Evolutionary conservation across 23 tunicate species (phyloP).

Genomic region (Corella eumyota): DNA sequence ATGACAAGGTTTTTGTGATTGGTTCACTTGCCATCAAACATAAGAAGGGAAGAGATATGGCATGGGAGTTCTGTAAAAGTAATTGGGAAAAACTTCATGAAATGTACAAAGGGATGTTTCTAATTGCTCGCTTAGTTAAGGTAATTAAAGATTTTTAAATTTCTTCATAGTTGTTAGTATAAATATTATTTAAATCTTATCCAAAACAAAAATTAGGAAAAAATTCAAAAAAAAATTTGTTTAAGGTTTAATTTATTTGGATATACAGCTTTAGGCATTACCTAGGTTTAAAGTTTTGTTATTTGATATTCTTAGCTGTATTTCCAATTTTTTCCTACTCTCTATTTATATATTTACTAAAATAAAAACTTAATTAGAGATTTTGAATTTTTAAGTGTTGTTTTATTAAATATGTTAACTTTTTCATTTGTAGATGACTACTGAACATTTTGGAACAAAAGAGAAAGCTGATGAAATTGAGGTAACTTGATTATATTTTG

Average conservation of each 20-base stretch:
- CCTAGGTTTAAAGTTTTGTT: no score
- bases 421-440: conserved; percentile 25
- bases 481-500: no score
- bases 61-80: conserved; percentile 67
- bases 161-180: neutral
- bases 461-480: conserved; percentile 62
- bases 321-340: no score
- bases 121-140: conserved; percentile 68
- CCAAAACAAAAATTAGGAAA: no score
- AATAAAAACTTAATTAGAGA: no score
- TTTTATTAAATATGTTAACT: no score
- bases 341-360: no score
- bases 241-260: neutral
- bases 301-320: no score
- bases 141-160: neutral
- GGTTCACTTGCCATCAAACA: conserved; percentile 44
- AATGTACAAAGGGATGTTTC: conserved; percentile 82
- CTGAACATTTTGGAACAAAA: conserved; percentile 61
- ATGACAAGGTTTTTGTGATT: conserved; percentile 71
- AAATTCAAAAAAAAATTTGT: neutral
- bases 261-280: neutral
- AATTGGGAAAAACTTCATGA: conserved; percentile 87
- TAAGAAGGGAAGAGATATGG: conserved; percentile 52
- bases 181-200: no score
- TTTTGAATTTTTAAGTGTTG: no score